Conservation (phyloP, 2,888 invertebrate species). For the Torymus auratus region DNA sequence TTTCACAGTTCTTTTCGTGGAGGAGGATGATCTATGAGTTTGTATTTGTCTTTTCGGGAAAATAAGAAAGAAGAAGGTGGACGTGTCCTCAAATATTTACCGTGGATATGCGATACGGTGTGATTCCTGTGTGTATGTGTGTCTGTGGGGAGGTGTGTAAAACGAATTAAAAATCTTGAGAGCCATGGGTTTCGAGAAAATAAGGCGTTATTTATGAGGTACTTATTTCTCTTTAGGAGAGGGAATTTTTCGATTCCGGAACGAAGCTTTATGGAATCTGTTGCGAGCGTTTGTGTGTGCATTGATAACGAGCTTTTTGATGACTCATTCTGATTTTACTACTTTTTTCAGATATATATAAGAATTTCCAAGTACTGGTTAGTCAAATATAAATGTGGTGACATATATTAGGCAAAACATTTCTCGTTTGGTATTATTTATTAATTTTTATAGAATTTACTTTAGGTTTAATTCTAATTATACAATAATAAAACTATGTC, state of each 20-base stretch:
- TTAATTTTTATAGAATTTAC: too few relatives aligned
- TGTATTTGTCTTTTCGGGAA: slow-evolving; percentile 49
- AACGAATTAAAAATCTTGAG: slow-evolving; percentile 44
- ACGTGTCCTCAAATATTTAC: slow-evolving; percentile 58
- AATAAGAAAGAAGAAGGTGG: slow-evolving; percentile 40
- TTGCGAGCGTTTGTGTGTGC: background rate
- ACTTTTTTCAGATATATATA: too few relatives aligned
- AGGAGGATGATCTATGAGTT: slow-evolving; percentile 53
- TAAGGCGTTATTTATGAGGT: slow-evolving; percentile 50
- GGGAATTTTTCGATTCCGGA: slow-evolving; percentile 31
- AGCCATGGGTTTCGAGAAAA: slow-evolving; percentile 46
- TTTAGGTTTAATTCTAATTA: too few relatives aligned
- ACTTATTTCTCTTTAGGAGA: background rate
- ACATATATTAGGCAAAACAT: too few relatives aligned
- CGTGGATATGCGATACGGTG: slow-evolving; percentile 46
- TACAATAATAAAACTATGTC: too few relatives aligned
- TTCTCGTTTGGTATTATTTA: too few relatives aligned
- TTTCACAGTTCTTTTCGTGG: background rate
- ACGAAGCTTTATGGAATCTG: slow-evolving; percentile 14
- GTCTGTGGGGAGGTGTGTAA: slow-evolving; percentile 28
- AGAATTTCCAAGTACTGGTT: too few relatives aligned
- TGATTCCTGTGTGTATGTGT: background rate
- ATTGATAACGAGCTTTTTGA: background rate
- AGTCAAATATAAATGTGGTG: too few relatives aligned
- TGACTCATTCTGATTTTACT: slow-evolving; percentile 36